A percentile compares a stretch with the other conserved stretches of the same genome.
These are phyloP conservation scores for Apogon talboti DNA, from an alignment of 2,797 vertebrate species.

Conservation along the genomic window DNA sequence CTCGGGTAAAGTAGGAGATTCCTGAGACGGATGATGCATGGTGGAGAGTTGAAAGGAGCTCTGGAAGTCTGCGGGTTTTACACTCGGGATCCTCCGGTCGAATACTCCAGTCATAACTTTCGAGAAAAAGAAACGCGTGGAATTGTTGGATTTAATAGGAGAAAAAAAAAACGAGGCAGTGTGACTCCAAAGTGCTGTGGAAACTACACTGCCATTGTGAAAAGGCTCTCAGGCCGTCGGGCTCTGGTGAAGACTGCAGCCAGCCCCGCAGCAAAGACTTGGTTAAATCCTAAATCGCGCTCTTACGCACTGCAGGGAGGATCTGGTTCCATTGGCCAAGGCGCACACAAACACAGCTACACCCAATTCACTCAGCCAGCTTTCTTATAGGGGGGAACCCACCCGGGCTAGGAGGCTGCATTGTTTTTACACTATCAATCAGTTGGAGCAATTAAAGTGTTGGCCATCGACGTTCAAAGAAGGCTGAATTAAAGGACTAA, in stretches of 20 bases:
- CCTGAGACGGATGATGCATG: constrained; percentile 98
- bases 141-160: constrained; percentile 47
- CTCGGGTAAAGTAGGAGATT: constrained; percentile 97
- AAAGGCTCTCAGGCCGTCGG: constrained; percentile 82
- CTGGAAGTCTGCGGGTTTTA: constrained; percentile 93
- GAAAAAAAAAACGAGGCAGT: constrained; percentile 54
- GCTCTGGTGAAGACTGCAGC: constrained; percentile 91
- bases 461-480: constrained; percentile 52
- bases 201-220: constrained; percentile 89
- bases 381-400: constrained; percentile 88
- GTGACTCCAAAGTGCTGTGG: constrained; percentile 69
- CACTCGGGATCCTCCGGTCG: constrained; percentile 94
- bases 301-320: constrained; percentile 99
- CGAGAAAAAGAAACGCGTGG: constrained; percentile 38
- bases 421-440: constrained; percentile 78
- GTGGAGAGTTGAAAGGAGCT: constrained; percentile 91
- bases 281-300: constrained; percentile 99
- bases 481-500: constrained; percentile 44
- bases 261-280: constrained; percentile 94
- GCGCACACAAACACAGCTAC: constrained; percentile 90
- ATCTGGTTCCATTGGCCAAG: constrained; percentile 98
- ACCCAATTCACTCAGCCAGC: constrained; percentile 93
- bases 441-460: constrained; percentile 66
- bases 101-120: constrained; percentile 97
- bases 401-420: constrained; percentile 63